These are phyloP conservation scores for Coecobrya sp. DNA, from an alignment of 2,888 invertebrate species.

Conservation along the genomic window DNA sequence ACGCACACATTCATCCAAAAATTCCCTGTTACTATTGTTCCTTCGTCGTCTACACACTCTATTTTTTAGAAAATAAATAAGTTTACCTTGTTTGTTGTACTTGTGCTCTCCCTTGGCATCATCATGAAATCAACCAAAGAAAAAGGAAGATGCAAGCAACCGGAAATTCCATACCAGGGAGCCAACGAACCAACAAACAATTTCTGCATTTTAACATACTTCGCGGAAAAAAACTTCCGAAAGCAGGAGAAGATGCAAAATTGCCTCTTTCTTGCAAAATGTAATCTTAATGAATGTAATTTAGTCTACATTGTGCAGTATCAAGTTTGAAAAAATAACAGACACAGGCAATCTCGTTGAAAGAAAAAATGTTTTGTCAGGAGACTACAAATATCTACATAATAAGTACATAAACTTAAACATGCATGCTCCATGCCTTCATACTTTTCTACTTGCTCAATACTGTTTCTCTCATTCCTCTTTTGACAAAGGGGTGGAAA, in stretches of 20 bases:
- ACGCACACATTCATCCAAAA: background rate
- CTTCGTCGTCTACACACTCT: background rate
- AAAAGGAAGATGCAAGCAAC: conserved; percentile 60
- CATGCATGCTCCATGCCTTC: background rate
- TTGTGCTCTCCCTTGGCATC: background rate
- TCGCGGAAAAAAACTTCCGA: conserved; percentile 5
- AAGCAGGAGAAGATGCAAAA: conserved; percentile 36
- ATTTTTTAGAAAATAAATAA: conserved; percentile 37
- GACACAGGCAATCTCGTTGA: conserved; percentile 27
- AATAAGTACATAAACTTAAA: background rate
- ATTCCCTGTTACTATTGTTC: background rate
- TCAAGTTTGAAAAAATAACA: conserved; percentile 35
- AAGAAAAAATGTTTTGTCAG: conserved; percentile 43
- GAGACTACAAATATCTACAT: background rate
- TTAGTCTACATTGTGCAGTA: conserved; percentile 25
- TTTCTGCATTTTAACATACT: conserved; percentile 59
- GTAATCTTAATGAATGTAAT: conserved; percentile 52
- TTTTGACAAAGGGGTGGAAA: conserved; percentile 51
- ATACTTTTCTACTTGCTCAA: background rate
- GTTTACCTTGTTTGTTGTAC: background rate
- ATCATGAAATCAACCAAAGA: conserved; percentile 65
- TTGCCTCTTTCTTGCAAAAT: conserved; percentile 20
- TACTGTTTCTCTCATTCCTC: background rate
- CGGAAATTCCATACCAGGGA: conserved; percentile 61
- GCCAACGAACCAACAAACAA: conserved; percentile 53